These are phyloP conservation scores for Pandemis cinnamomeana DNA, from an alignment of 2,888 invertebrate genomes.

Conservation along the genomic window DNA sequence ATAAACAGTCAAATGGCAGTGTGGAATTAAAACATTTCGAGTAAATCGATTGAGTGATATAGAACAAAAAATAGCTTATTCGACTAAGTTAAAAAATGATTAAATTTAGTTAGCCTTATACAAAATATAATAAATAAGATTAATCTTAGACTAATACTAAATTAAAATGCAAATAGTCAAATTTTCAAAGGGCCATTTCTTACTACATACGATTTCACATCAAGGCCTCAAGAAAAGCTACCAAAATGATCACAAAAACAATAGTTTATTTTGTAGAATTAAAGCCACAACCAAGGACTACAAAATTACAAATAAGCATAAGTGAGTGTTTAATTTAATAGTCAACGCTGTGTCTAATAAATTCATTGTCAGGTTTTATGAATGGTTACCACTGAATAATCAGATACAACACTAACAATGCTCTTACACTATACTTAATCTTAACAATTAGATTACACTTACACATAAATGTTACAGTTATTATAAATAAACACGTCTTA, in stretches of 20 bases:
- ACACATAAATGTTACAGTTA: conserved; percentile 47
- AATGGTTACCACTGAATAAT: conserved; percentile 44
- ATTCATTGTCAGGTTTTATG: conserved; percentile 45
- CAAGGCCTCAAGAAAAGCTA: conserved; percentile 39
- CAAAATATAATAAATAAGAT: conserved; percentile 37
- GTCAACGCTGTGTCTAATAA: conserved; percentile 44
- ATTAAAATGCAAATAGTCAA: conserved; percentile 37
- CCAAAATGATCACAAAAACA: conserved; percentile 39
- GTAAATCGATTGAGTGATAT: conserved; percentile 29
- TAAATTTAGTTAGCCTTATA: conserved; percentile 39
- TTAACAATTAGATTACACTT: conserved; percentile 51
- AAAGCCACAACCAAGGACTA: conserved; percentile 65
- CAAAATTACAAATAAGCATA: conserved; percentile 43
- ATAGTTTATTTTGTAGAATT: conserved; percentile 51
- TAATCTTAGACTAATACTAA: conserved; percentile 33
- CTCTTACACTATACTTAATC: conserved; percentile 46
- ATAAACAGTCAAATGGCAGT: conserved; percentile 59
- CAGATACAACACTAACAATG: conserved; percentile 47
- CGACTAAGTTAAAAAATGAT: conserved; percentile 36
- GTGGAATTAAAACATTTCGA: conserved; percentile 43
- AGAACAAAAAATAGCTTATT: conserved; percentile 32
- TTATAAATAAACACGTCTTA: conserved; percentile 52
- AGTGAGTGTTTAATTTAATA: conserved; percentile 42
- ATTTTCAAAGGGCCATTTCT: conserved; percentile 28
- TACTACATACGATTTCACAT: conserved; percentile 27